These are phyloP conservation scores for Drosophila teissieri DNA, from an alignment of 1,140 invertebrate genomes.

Conservation along the genomic window DNA sequence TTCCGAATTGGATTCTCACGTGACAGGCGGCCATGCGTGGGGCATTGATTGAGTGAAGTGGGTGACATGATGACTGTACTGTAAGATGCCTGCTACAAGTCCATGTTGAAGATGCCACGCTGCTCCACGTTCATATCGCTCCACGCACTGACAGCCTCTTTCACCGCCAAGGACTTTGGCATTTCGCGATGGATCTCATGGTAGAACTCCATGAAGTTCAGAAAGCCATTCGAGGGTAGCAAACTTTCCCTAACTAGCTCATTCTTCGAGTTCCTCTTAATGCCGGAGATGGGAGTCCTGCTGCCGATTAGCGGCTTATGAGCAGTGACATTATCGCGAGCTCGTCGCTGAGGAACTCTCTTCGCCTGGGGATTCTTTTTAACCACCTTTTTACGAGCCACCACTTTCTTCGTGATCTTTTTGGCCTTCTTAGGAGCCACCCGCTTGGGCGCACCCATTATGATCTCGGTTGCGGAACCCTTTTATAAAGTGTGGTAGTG, in stretches of 20 bases:
- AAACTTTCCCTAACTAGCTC: too few relatives aligned
- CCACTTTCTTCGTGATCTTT: neutral
- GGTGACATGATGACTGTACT: neutral
- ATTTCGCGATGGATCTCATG: neutral
- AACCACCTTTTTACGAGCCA: neutral
- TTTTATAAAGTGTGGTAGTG: too few relatives aligned
- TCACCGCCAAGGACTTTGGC: neutral
- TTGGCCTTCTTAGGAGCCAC: neutral
- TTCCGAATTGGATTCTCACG: slow-evolving; percentile 66
- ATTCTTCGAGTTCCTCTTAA: too few relatives aligned
- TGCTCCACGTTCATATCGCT: neutral
- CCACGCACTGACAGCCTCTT: neutral
- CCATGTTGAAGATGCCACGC: neutral
- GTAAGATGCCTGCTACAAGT: too few relatives aligned
- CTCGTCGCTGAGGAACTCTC: neutral
- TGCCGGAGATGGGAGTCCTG: too few relatives aligned
- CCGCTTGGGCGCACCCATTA: neutral
- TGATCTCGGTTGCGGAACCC: neutral
- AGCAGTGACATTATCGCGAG: neutral
- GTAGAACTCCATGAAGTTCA: neutral
- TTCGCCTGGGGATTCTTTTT: neutral
- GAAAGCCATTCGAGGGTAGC: neutral
- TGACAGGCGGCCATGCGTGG: slow-evolving; percentile 54
- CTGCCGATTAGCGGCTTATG: too few relatives aligned
- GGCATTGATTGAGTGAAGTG: slow-evolving; percentile 43